phyloP scores from a whole-genome alignment of 1,140 invertebrate species.

The Parapsyche elsis region DNA sequence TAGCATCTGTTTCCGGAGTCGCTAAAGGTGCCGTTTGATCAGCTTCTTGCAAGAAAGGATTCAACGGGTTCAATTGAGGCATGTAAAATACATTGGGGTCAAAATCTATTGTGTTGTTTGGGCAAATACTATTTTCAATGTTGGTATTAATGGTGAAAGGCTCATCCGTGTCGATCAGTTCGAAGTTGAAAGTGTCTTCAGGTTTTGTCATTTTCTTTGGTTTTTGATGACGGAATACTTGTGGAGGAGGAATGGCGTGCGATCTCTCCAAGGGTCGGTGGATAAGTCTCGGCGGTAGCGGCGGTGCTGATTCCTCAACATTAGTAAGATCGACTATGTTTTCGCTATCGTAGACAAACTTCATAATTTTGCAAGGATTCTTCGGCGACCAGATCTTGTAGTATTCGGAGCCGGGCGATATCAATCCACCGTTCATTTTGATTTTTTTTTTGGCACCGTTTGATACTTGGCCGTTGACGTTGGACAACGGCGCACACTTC shows the following conservation, averaged over 20 bases:
- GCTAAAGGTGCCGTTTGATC: conserved; percentile 68
- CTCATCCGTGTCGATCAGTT: conserved; percentile 81
- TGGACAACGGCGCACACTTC: conserved; percentile 63
- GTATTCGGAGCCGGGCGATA: conserved; percentile 70
- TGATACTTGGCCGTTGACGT: conserved; percentile 61
- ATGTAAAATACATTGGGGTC: conserved; percentile 66
- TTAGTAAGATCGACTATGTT: conserved; percentile 65
- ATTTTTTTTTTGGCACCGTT: conserved; percentile 67
- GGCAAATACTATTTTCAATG: conserved; percentile 37
- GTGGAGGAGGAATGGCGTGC: conserved; percentile 69
- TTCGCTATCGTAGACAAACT: conserved; percentile 68
- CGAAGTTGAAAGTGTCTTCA: conserved; percentile 81
- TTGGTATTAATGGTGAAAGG: conserved; percentile 62
- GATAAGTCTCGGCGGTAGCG: conserved; percentile 64
- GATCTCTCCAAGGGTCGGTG: conserved; percentile 74
- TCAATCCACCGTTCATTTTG: conserved; percentile 63
- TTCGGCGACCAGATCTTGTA: conserved; percentile 72
- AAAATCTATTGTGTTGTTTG: conserved; percentile 64
- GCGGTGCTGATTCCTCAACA: conserved; percentile 65
- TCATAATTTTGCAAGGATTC: conserved; percentile 69
- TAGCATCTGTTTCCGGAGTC: conserved; percentile 72
- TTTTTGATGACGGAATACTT: conserved; percentile 70
- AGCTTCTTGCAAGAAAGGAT: conserved; percentile 61
- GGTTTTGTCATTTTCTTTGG: conserved; percentile 69
- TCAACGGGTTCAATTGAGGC: conserved; percentile 61